A percentile compares a stretch with the other conserved stretches of the same genome.
These are phyloP conservation scores for Diprion similis DNA, from an alignment of 1,140 invertebrate species.

Conservation along the genomic window DNA sequence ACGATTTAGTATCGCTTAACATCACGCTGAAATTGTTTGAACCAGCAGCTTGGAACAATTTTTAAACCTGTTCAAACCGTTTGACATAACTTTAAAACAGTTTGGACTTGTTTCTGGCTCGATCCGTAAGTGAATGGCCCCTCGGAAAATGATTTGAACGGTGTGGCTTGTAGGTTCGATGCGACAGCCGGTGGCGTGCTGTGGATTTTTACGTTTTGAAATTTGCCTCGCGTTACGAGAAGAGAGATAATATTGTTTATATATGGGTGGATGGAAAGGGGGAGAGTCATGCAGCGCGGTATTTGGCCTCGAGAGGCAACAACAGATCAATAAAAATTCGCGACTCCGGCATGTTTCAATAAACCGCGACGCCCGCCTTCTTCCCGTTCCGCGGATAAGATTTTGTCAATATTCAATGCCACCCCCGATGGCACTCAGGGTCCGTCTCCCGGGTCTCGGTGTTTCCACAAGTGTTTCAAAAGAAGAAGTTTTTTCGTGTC, in stretches of 20 bases:
- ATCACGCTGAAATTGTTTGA: too few relatives aligned
- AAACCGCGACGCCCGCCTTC: conserved; percentile 34
- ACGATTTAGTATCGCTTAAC: too few relatives aligned
- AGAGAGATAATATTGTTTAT: too few relatives aligned
- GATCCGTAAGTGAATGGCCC: background rate
- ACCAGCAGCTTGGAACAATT: too few relatives aligned
- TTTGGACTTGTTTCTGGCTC: too few relatives aligned
- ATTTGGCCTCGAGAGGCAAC: conserved; percentile 29
- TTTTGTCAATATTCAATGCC: too few relatives aligned
- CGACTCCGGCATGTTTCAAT: conserved; percentile 48
- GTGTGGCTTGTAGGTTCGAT: conserved; percentile 6
- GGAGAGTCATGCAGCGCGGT: too few relatives aligned
- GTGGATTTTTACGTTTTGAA: conserved; percentile 31
- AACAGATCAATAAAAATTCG: conserved; percentile 56
- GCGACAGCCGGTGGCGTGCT: conserved; percentile 50
- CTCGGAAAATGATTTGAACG: background rate
- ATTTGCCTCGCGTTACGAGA: too few relatives aligned
- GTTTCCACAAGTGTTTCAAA: conserved; percentile 27
- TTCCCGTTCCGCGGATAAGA: too few relatives aligned
- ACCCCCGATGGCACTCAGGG: conserved; percentile 24
- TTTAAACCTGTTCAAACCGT: too few relatives aligned
- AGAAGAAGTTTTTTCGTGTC: background rate
- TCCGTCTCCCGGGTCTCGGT: conserved; percentile 30
- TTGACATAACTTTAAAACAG: too few relatives aligned
- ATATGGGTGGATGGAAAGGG: too few relatives aligned